Evolutionary conservation across 2,113 vertebrate genomes (phyloP), one percentile per base, ranked within the genome.

Genomic region (Pseudonaja textilis): DNA sequence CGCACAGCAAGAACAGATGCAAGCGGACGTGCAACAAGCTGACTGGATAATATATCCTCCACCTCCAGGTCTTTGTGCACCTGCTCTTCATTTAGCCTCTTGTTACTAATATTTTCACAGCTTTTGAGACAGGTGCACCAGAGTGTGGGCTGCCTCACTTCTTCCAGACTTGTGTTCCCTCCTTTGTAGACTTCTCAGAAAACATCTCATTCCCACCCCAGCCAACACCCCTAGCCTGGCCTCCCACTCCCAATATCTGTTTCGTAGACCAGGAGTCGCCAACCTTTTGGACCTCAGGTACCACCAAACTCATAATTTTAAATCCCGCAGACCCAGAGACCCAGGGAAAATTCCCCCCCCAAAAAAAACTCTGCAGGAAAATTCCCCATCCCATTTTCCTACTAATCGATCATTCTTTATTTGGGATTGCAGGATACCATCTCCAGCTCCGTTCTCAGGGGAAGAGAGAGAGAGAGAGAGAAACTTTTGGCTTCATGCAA

Each of bases 11-110:
- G 90, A 96, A 88, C 88, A 93, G 85, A 89, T 93, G 91, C 91
- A 54, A 18, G 86, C 91, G 22, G 22, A 25, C 47, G 59, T 86
- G 52, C 64, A 42, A 50, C 92, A 26, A 87, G 88, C 61, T 56
- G 92, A 56, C 54, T 74, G 88, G 93, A 92, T 95, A 90, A 92
- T 92, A 59, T 14, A 93, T n/a, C 57, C 12, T 42, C 59, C 29
- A 91, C 93, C 91, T 92, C 94, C 92, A 91, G 92, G 85, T 52
- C 4, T 57, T 93, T 92, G 69, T 92, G 52, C 50, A 94, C 93
- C 95, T 95, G 88, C 26, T 90, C 69, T 39, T 87, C 34, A 47
- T 92, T 92, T 89, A 90, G 93, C 50, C 47, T 45, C 47, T 89
- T 54, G 55, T 55, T 54, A 39, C 64, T 85, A 93, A 81, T 56